Base-by-base conservation (phyloP, 2,113 vertebrate species). In the Eublepharis macularius region DNA sequence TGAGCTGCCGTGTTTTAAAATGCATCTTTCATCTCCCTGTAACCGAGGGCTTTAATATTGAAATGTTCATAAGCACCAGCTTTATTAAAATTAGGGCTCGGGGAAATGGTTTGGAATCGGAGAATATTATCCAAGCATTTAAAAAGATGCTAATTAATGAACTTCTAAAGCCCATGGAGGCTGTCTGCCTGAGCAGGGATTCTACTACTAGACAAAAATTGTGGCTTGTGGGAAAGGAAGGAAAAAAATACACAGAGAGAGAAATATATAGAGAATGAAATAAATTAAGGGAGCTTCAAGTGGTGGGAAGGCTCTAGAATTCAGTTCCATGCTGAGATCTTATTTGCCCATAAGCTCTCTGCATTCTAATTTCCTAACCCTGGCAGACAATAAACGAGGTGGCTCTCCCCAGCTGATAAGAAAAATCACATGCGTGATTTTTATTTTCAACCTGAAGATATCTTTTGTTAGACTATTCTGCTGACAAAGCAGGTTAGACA, bases 111-210 rank as follows among this genome's bases (percentile, higher is more conserved):
- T 96, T 32, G 1, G 41, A 94, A 96, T 93, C 89, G 86, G 90
- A 95, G 92, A 96, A 90, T 96, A 96, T 96, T 96, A 96, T 88
- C 94, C 95, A 95, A 92, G 89, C 95, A 93, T 96, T 97, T 96
- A 95, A 96, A 74, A 95, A 95, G 94, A 96, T 96, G 94, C 96
- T 97, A 96, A 97, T 97, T 96, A 96, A 97, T 96, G 96, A 94
- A 94, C 90, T 95, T 96, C 86, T 89, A 94, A 94, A 94, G 93
- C 95, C 95, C 94, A 96, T 72, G 90, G 94, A 95, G 95, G 92
- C 94, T 93, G 86, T 95, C 94, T 91, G 79, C 94, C 47, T 49
- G 83, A 93, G 92, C 74, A 81, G 92, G 86, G 43, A 90, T 92
- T 95, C 91, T 86, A 88, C 90, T 92, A 77, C 87, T 24, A 93